Evolutionary conservation across 35 echinoderm and acorn worm species (phyloP).

Genomic region (Stichopus chloronotus): DNA sequence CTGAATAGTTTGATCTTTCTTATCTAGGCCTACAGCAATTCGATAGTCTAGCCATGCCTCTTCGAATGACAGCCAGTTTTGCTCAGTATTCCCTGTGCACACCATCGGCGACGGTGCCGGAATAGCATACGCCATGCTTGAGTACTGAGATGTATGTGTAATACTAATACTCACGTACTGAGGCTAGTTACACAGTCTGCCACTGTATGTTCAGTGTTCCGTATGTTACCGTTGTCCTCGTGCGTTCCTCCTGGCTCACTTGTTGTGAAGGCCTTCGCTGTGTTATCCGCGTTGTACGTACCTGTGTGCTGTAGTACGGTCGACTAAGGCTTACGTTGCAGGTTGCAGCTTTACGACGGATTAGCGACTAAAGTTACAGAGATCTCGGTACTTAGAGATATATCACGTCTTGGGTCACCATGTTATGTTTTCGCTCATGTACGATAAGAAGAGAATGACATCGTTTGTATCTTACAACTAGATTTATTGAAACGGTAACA

Average conservation of each 20-base stretch:
- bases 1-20: too few relatives aligned
- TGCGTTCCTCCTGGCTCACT: neutral
- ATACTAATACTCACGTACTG: neutral
- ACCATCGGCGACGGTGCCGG: neutral
- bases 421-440: neutral
- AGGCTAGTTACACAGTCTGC: neutral
- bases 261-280: neutral
- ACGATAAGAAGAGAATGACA: too few relatives aligned
- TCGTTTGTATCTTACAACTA: too few relatives aligned
- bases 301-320: conserved; percentile 9
- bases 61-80: too few relatives aligned
- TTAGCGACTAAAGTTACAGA: neutral
- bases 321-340: neutral
- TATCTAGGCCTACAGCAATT: too few relatives aligned
- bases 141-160: neutral
- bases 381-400: neutral
- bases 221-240: conserved; percentile 16
- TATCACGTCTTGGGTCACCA: neutral
- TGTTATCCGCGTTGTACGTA: neutral
- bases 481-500: too few relatives aligned
- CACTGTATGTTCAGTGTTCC: neutral
- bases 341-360: neutral
- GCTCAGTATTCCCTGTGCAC: neutral
- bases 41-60: too few relatives aligned
- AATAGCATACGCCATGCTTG: neutral